Base-by-base conservation (phyloP, 2,888 invertebrate genomes). In the Trissoscelio sp. region DNA sequence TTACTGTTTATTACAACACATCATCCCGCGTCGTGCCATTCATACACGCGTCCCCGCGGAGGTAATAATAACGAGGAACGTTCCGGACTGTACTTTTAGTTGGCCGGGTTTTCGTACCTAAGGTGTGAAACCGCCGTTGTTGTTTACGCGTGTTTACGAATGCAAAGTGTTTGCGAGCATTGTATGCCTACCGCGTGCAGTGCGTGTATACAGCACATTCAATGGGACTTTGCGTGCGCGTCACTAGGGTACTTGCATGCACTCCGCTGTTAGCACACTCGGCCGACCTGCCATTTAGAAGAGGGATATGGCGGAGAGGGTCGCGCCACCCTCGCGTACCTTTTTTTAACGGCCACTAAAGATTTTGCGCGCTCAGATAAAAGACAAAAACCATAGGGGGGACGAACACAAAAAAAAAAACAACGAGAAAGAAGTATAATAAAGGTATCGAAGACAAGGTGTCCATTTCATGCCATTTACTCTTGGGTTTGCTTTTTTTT, bases 91-190 rank as follows among this genome's bases (percentile, higher is more conserved):
- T 69, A 83, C 82, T 84, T 85, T 81, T 84, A 83, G 84, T 78
- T 69, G 77, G 3, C 79, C 85, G 34, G 12, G 57, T 9, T 67
- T 82, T 86, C 82, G 83, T 87, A 85, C 85, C 85, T 87, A 86
- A 89, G 89, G 89, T 89, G 89, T 87, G 88, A 89, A 89, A 88
- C 88, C 88, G 79, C 84, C 84, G 87, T 85, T 86, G 88, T 88
- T 89, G 89, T 90, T 90, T 90, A 89, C 90, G 88, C 88, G 86
- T 89, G 90, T 90, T 90, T 90, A 90, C 90, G 89, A 90, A 90
- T 90, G 89, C 89, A 90, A 89, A 90, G 90, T 90, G 90, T 90
- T 90, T 90, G 89, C 89, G 82, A 87, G 89, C 88, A 88, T 90
- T 90, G 89, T 90, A 86, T 90, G 86, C 87, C 82, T 82, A 87